These are phyloP conservation scores for Columba guinea DNA, from an alignment of 2,797 vertebrate species.

Conservation along the genomic window DNA sequence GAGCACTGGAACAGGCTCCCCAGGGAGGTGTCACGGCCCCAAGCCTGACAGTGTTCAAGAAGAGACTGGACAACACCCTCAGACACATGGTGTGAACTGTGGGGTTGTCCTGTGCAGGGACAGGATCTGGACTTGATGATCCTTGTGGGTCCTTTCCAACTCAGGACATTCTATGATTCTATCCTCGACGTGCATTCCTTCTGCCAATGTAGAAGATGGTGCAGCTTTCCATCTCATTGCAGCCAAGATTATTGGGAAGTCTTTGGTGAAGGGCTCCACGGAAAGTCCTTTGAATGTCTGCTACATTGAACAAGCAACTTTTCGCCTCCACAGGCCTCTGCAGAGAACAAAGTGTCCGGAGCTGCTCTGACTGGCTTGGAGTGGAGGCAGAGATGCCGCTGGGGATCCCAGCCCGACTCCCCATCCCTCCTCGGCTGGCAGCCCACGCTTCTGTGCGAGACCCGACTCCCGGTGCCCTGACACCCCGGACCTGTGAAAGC, in stretches of 20 bases:
- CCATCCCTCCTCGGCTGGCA: not conserved
- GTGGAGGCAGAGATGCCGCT: not conserved
- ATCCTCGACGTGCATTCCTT: rapidly evolving
- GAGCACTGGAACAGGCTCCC: no score
- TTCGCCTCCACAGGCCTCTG: not conserved
- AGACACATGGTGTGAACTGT: no score
- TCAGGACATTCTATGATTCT: not conserved
- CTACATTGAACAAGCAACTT: rapidly evolving
- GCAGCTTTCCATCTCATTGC: not conserved
- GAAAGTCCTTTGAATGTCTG: not conserved
- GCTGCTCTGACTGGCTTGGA: not conserved
- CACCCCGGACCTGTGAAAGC: not conserved
- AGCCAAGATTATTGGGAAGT: rapidly evolving
- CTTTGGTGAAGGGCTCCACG: not conserved
- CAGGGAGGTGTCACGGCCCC: no score
- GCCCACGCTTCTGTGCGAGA: not conserved
- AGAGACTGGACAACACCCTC: no score
- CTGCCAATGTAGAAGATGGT: no score
- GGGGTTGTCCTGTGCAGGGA: no score
- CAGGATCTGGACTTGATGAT: no score
- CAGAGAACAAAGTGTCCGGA: not conserved
- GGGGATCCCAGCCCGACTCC: not conserved
- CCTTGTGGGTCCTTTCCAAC: no score
- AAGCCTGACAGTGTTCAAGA: no score
- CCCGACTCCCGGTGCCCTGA: not conserved